These are phyloP conservation scores for Cisticola juncidis DNA, from an alignment of 2,113 vertebrate genomes.

Conservation along the genomic window DNA sequence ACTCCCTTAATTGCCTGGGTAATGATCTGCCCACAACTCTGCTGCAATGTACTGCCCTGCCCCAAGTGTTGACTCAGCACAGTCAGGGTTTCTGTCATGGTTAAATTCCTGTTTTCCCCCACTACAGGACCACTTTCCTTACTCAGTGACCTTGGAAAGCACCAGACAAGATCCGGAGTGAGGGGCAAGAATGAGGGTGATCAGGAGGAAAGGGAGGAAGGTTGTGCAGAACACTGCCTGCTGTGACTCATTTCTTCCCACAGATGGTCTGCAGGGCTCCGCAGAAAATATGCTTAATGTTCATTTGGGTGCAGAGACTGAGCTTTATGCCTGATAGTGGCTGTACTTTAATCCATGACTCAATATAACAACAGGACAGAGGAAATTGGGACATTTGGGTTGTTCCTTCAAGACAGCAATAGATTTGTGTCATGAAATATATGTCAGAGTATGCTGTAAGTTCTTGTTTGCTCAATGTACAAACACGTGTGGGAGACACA, in stretches of 20 bases:
- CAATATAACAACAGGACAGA: not conserved
- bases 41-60: not conserved
- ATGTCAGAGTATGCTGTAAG: not conserved
- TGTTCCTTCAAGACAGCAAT: not conserved
- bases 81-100: not conserved
- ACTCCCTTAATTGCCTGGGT: not conserved
- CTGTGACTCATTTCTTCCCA: not conserved
- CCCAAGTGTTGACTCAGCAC: not conserved
- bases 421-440: not conserved
- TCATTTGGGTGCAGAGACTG: not conserved
- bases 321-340: not conserved
- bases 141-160: not conserved
- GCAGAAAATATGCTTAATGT: not conserved
- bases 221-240: not conserved
- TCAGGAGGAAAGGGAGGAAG: not conserved
- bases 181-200: not conserved
- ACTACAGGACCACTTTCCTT: not conserved
- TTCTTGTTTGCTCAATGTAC: not conserved
- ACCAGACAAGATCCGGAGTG: fast-evolving
- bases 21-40: not conserved
- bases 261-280: not conserved
- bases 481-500: fast-evolving
- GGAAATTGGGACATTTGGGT: not conserved
- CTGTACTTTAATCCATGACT: not conserved
- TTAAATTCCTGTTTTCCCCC: not conserved